Evolutionary conservation across 1,140 invertebrate genomes (phyloP).

Genomic region (Conus ventricosus): DNA sequence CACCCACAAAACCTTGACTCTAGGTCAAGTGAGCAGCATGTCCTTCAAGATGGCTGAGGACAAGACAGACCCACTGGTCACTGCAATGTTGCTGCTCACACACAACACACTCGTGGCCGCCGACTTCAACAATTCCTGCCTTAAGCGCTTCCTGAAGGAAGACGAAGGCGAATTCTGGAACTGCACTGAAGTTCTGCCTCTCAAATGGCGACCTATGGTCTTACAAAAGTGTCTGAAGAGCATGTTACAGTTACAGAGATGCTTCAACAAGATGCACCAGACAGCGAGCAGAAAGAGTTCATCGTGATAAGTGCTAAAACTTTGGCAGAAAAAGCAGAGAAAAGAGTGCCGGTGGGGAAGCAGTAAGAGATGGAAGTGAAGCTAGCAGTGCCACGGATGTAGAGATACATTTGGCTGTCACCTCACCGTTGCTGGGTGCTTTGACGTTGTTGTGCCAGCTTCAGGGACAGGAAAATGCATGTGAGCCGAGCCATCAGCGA

Average conservation of each 20-base stretch:
- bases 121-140: constrained; percentile 35
- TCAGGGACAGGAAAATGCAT: background rate
- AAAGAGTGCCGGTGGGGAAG: background rate
- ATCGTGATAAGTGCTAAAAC: background rate
- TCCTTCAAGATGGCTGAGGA: background rate
- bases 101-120: constrained; percentile 1
- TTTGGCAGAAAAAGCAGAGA: background rate
- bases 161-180: background rate
- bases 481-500: background rate
- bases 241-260: background rate
- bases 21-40: background rate
- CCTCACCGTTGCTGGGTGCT: background rate
- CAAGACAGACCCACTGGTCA: constrained; percentile 18
- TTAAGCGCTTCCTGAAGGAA: constrained; percentile 18
- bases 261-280: background rate
- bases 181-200: background rate
- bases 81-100: background rate
- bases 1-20: constrained; percentile 20
- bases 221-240: background rate
- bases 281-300: background rate
- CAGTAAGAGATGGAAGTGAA: no score
- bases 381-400: background rate
- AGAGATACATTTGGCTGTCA: background rate
- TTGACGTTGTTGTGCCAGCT: background rate
- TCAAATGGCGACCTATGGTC: constrained; percentile 27